Conservation (phyloP, 2,113 vertebrate species). For the Indicator indicator region DNA sequence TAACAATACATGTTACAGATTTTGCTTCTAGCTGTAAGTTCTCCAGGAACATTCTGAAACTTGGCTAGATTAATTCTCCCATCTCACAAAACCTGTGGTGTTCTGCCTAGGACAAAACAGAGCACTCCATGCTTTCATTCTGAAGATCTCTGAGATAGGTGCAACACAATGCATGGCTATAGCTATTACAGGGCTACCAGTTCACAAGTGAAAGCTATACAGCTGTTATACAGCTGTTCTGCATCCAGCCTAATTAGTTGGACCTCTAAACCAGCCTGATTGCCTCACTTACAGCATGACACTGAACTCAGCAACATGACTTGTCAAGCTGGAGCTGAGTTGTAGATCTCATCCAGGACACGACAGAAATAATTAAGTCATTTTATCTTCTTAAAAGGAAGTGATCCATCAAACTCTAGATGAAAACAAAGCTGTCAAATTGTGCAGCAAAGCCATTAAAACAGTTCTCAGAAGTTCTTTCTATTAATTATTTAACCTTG, state of each 20-base stretch:
- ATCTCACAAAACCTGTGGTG: not conserved
- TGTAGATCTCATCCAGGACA: not conserved
- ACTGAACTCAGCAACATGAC: not conserved
- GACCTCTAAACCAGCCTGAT: not conserved
- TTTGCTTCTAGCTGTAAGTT: not conserved
- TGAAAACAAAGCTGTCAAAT: not conserved
- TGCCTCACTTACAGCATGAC: not conserved
- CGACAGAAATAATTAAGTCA: not conserved
- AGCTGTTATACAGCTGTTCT: not conserved
- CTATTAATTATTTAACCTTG: not conserved
- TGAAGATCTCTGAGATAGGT: not conserved
- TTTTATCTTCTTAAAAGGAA: not conserved
- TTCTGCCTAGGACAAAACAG: not conserved
- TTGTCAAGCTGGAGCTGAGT: not conserved
- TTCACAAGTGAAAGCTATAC: not conserved
- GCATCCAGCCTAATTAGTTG: not conserved
- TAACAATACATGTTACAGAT: not conserved
- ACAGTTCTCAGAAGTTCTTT: not conserved
- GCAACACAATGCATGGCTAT: not conserved
- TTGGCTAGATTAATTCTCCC: not conserved
- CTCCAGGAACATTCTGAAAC: not conserved
- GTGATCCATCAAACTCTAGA: not conserved
- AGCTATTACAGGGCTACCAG: not conserved
- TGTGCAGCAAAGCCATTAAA: not conserved
- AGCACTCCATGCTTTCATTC: accelerated